Percentiles rank a stretch among this genome's conserved stretches.
Conservation (phyloP, 2,888 invertebrate genomes). For the Thymelicus acteon region DNA sequence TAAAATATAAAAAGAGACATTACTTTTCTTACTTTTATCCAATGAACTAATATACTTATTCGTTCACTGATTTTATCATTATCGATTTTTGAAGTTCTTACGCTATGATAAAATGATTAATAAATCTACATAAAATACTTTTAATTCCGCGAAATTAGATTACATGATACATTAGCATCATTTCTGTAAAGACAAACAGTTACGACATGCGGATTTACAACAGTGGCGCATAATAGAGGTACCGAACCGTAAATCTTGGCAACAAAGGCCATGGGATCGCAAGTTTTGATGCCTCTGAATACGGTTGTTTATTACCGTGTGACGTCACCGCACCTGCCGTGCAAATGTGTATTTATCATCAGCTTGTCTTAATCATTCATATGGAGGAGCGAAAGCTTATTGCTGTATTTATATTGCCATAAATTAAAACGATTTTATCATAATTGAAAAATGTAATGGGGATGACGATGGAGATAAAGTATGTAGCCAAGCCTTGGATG, state of each 20-base stretch:
- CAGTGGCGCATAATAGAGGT: slow-evolving; percentile 2
- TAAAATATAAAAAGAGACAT: too few species aligned
- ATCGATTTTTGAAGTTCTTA: too few species aligned
- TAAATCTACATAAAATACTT: too few species aligned
- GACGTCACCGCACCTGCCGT: background rate
- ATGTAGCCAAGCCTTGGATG: too few species aligned
- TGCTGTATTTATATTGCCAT: background rate
- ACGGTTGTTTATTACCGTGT: slow-evolving; percentile 9
- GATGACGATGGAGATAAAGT: too few species aligned
- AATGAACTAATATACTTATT: too few species aligned
- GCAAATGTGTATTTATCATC: background rate
- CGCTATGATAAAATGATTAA: too few species aligned
- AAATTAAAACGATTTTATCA: too few species aligned
- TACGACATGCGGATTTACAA: background rate
- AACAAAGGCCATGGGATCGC: background rate
- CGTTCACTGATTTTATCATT: too few species aligned
- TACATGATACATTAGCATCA: background rate
- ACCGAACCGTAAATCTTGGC: slow-evolving; percentile 4
- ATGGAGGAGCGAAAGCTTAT: background rate
- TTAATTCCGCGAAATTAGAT: too few species aligned
- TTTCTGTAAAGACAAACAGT: background rate
- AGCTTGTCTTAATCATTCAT: background rate
- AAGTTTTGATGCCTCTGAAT: slow-evolving; percentile 6
- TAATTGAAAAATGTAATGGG: too few species aligned
- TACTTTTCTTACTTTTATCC: too few species aligned